These are phyloP conservation scores for Aquatica leii DNA, from an alignment of 2,888 invertebrate species.

Conservation along the genomic window DNA sequence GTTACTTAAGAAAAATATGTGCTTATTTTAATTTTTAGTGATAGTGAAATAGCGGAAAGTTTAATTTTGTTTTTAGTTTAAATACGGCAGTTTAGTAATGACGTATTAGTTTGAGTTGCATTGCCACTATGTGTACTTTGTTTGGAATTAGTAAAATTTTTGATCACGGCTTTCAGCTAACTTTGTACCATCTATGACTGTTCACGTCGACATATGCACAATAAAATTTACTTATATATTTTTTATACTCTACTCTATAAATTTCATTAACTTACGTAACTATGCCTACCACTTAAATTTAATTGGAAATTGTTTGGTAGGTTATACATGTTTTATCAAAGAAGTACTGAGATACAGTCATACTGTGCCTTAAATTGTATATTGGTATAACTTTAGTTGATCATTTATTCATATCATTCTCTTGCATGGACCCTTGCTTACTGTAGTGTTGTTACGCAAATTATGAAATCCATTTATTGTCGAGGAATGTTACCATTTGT, in stretches of 20 bases:
- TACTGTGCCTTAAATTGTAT: slow-evolving; percentile 58
- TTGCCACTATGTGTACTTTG: background rate
- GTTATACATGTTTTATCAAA: slow-evolving; percentile 33
- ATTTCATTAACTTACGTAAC: slow-evolving; percentile 29
- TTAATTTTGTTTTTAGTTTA: background rate
- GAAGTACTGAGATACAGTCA: slow-evolving; percentile 57
- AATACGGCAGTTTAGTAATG: too few relatives aligned
- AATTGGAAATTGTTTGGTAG: slow-evolving; percentile 25
- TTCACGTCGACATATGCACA: slow-evolving; percentile 32
- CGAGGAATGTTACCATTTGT: slow-evolving; percentile 49
- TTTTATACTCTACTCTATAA: slow-evolving; percentile 33
- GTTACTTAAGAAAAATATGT: slow-evolving; percentile 5
- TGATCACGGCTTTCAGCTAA: background rate
- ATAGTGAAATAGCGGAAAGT: background rate
- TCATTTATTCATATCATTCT: slow-evolving; percentile 47
- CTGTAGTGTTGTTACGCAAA: slow-evolving; percentile 34
- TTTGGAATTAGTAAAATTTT: background rate
- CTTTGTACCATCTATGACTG: slow-evolving; percentile 18
- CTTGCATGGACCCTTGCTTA: slow-evolving; percentile 55
- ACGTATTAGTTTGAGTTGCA: background rate
- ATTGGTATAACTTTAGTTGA: slow-evolving; percentile 52
- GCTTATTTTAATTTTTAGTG: background rate
- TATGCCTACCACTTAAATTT: slow-evolving; percentile 19
- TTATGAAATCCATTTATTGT: slow-evolving; percentile 43
- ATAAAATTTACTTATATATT: slow-evolving; percentile 36